These are phyloP conservation scores for Bombyx huttoni DNA, from an alignment of 2,888 invertebrate species.

Conservation along the genomic window DNA sequence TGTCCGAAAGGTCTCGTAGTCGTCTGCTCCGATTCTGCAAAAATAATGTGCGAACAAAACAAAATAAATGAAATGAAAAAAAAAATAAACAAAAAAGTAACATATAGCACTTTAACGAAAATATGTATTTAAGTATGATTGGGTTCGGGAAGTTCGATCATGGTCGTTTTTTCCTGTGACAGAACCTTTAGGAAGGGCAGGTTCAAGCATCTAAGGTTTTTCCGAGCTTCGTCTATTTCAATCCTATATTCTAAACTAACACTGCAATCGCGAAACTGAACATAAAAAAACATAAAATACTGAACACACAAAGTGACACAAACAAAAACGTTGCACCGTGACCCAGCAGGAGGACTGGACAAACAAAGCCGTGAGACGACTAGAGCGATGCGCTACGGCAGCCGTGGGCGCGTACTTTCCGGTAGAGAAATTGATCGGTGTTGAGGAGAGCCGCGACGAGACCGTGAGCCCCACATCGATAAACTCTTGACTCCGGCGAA, in stretches of 20 bases:
- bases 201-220: slow-evolving; percentile 55
- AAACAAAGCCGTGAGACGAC: slow-evolving; percentile 63
- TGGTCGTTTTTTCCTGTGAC: slow-evolving; percentile 7
- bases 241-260: slow-evolving; percentile 57
- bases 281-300: slow-evolving; percentile 41
- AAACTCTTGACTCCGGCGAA: slow-evolving; percentile 87
- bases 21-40: slow-evolving; percentile 70
- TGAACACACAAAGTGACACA: slow-evolving; percentile 37
- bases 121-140: slow-evolving; percentile 11
- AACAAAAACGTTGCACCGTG: slow-evolving; percentile 54
- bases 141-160: slow-evolving; percentile 5
- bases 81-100: slow-evolving; percentile 13
- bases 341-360: slow-evolving; percentile 53
- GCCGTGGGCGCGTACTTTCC: slow-evolving; percentile 80
- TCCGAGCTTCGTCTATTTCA: slow-evolving; percentile 56
- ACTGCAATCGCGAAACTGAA: slow-evolving; percentile 56
- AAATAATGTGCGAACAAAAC: slow-evolving; percentile 50
- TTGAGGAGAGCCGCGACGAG: slow-evolving; percentile 78
- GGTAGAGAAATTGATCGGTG: slow-evolving; percentile 89
- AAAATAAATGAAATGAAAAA: slow-evolving; percentile 45
- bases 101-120: slow-evolving; percentile 7
- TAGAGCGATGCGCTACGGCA: slow-evolving; percentile 57
- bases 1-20: slow-evolving; percentile 83
- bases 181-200: slow-evolving; percentile 38
- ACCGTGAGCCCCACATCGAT: slow-evolving; percentile 80